Conservation (phyloP, 2,888 invertebrate genomes). For the Anthoptus insignis region DNA sequence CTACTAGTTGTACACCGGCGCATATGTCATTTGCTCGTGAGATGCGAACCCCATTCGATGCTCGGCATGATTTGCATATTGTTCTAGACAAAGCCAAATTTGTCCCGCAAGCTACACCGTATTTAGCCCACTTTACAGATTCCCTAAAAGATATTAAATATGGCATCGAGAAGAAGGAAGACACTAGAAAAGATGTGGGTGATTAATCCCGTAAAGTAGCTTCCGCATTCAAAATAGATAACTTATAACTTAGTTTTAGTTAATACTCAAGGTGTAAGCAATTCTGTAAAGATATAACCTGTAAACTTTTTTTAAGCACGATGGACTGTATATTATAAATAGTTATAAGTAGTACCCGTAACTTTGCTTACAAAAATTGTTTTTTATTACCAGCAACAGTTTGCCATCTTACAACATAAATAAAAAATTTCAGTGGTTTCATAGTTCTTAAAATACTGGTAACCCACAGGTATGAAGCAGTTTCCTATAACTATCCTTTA, state of each 20-base stretch:
- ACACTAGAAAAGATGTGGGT: neutral
- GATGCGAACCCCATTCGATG: constrained; percentile 31
- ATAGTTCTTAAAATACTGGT: too few species aligned
- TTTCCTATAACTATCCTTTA: too few species aligned
- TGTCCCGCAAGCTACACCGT: constrained; percentile 50
- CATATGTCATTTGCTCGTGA: neutral
- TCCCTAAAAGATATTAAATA: neutral
- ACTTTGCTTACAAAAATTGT: neutral
- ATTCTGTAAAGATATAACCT: constrained; percentile 33
- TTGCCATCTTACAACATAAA: too few species aligned
- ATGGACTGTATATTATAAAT: constrained; percentile 28
- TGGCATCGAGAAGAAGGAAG: constrained; percentile 22
- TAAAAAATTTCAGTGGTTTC: too few species aligned
- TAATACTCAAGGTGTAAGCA: constrained; percentile 20
- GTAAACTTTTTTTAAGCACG: constrained; percentile 35
- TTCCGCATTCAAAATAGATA: neutral
- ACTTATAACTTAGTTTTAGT: constrained; percentile 19
- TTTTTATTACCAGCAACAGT: too few species aligned
- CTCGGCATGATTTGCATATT: constrained; percentile 50
- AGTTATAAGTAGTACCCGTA: constrained; percentile 31
- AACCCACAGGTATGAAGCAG: too few species aligned
- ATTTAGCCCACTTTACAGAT: too few species aligned
- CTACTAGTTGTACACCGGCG: neutral
- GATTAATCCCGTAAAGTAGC: neutral
- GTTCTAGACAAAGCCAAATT: constrained; percentile 55